A percentile compares a stretch with the other conserved stretches of the same genome.
Conservation (phyloP, 2,797 vertebrate species). For the Brachymystax lenok region DNA sequence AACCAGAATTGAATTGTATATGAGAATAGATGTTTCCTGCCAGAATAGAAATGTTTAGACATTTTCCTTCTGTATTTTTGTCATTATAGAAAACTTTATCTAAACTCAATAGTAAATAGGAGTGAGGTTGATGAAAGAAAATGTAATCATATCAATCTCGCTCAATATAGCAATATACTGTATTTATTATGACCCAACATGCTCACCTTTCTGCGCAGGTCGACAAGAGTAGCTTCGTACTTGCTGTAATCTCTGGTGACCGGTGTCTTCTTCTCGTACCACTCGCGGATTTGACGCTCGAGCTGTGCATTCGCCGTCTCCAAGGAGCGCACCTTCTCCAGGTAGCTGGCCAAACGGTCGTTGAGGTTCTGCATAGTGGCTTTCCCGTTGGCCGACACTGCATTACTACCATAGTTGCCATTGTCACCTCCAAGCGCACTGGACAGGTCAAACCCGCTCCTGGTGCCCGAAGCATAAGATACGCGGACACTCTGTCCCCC, state of each 20-base stretch:
- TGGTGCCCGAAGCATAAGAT: conserved; percentile 53
- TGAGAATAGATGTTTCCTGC: neutral
- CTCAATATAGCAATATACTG: neutral
- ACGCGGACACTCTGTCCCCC: conserved; percentile 44
- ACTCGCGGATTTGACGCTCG: conserved; percentile 79
- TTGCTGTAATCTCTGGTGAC: conserved; percentile 69
- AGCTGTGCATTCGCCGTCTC: conserved; percentile 75
- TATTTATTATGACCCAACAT: neutral
- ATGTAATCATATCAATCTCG: neutral
- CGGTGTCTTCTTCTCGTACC: conserved; percentile 65
- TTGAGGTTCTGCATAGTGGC: conserved; percentile 94
- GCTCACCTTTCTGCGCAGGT: conserved; percentile 72
- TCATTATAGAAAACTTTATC: neutral
- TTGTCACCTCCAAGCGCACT: neutral
- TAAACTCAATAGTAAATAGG: neutral
- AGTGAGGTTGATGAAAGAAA: neutral
- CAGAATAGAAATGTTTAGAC: neutral
- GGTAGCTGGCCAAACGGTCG: conserved; percentile 88
- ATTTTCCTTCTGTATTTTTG: neutral
- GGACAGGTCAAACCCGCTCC: conserved; percentile 49
- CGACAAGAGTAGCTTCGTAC: conserved; percentile 54
- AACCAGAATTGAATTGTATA: neutral
- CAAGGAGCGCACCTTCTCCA: conserved; percentile 81
- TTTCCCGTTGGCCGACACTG: conserved; percentile 74
- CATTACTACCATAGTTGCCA: neutral